Evolutionary conservation across 2,797 vertebrate species (phyloP), one percentile per base, ranked within the genome.

Genomic region (Arrhamphus sclerolepis): DNA sequence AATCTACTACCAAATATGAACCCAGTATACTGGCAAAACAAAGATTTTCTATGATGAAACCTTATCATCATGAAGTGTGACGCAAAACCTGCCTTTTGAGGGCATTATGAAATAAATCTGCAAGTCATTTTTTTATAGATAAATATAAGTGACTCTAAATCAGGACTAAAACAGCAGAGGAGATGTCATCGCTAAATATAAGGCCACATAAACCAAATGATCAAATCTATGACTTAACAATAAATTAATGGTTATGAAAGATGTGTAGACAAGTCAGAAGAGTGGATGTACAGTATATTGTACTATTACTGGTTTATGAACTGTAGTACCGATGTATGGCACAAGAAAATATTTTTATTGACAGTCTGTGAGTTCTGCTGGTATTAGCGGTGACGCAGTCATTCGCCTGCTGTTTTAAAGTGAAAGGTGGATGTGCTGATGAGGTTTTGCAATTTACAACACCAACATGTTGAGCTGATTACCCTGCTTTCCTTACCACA

Each of bases 191-290:
- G 22, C 17, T 17, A 47, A 80, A 87, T 82, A 88, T 90, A 90
- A 92, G 89, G 88, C 88, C 88, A 90, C 89, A 49, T 81, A 90
- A 89, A 84, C 66, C 61, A 89, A 90, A 86, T 29, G 42, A 85
- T 72, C 46, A 68, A 80, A 88, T 66, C 79, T 34, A 81, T 55
- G 55, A 64, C 57, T 58, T 34, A 75, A 74, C 54, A 56, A 39
- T 69, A 20, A n/a, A 39, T 21, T 71, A 54, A 73, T 63, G 51
- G 67, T 66, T 62, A 63, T 68, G 54, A 75, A 70, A 49, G 52
- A 80, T 49, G 22, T 34, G 51, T 47, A 62, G 62, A 56, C 44
- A 29, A 14, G 28, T 52, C 56, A 40, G 22, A 57, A 47, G 20
- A 48, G 48, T 62, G 34, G 46, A 77, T 68, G 56, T 48, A 58